A percentile compares a stretch with the other conserved stretches of the same genome.
Evolutionary conservation across 1,140 invertebrate genomes (phyloP).

Genomic region (Drosophila pseudoobscura): DNA sequence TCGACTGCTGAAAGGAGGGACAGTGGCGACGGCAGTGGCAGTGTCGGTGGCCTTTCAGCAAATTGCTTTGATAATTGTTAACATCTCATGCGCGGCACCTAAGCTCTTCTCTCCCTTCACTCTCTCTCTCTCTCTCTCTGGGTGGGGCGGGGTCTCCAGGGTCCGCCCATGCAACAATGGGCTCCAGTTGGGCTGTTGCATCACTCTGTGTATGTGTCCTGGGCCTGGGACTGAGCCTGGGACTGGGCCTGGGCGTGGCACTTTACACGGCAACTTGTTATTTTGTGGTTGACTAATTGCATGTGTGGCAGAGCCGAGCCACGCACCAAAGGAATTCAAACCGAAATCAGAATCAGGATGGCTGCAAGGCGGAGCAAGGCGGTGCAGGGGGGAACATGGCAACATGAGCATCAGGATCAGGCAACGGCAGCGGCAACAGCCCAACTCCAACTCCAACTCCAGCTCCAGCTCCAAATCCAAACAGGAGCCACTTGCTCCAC

Average conservation of each 20-base stretch:
- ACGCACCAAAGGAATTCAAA: conserved; percentile 24
- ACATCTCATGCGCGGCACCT: conserved; percentile 46
- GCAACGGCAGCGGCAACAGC: background rate
- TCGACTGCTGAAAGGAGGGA: conserved; percentile 22
- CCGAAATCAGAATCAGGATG: conserved; percentile 15
- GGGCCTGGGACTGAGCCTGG: no score
- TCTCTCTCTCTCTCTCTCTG: background rate
- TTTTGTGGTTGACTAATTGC: conserved; percentile 77
- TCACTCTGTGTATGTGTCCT: no score
- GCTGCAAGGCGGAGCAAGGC: background rate
- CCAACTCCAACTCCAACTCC: conserved; percentile 3
- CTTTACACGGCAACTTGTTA: conserved; percentile 76
- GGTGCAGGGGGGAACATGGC: conserved; percentile 26
- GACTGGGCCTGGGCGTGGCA: conserved; percentile 55
- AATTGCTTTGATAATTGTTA: conserved; percentile 74
- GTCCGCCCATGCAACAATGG: conserved; percentile 4
- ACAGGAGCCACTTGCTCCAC: conserved; percentile 53
- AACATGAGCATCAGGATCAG: conserved; percentile 51
- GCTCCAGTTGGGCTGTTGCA: background rate
- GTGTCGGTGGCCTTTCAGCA: conserved; percentile 26
- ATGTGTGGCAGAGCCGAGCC: conserved; percentile 42
- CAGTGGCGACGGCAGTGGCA: background rate
- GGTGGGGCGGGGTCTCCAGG: background rate
- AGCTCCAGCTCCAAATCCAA: conserved; percentile 19
- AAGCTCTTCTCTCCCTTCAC: conserved; percentile 12